Conservation (phyloP, 2,888 invertebrate genomes). For the Diogma glabrata region DNA sequence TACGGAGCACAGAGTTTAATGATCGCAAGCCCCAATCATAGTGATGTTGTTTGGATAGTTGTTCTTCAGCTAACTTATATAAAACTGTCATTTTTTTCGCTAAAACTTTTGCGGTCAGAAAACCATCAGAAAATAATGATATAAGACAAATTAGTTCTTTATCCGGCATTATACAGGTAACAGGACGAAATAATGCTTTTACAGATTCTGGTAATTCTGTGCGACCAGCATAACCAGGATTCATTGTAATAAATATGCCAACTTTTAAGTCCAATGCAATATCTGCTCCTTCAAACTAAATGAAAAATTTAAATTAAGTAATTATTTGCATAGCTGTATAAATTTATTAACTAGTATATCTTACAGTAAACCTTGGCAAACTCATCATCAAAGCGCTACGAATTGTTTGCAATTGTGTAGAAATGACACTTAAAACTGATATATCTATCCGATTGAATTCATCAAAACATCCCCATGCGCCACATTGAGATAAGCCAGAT, state of each 20-base stretch:
- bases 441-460: slow-evolving; percentile 90
- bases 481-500: slow-evolving; percentile 42
- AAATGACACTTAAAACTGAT: slow-evolving; percentile 85
- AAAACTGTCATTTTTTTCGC: slow-evolving; percentile 92
- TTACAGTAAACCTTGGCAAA: slow-evolving; percentile 61
- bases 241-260: slow-evolving; percentile 92
- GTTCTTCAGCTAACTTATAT: slow-evolving; percentile 75
- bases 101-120: slow-evolving; percentile 75
- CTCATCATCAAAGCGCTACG: slow-evolving; percentile 69
- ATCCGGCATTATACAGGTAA: slow-evolving; percentile 86
- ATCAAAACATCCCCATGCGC: slow-evolving; percentile 94
- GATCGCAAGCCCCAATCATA: slow-evolving; percentile 91
- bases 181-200: slow-evolving; percentile 82
- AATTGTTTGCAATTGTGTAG: slow-evolving; percentile 82
- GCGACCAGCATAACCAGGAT: slow-evolving; percentile 85
- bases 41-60: slow-evolving; percentile 84
- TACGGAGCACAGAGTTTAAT: slow-evolving; percentile 79
- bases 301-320: slow-evolving; percentile 19
- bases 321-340: not conserved
- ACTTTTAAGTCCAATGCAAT: slow-evolving; percentile 73
- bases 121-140: slow-evolving; percentile 86
- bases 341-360: too few relatives aligned
- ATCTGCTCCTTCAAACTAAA: slow-evolving; percentile 79
- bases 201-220: slow-evolving; percentile 88
- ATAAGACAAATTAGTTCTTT: slow-evolving; percentile 85